Conservation (phyloP, 2,113 vertebrate genomes). For the Colinus virginianus region DNA sequence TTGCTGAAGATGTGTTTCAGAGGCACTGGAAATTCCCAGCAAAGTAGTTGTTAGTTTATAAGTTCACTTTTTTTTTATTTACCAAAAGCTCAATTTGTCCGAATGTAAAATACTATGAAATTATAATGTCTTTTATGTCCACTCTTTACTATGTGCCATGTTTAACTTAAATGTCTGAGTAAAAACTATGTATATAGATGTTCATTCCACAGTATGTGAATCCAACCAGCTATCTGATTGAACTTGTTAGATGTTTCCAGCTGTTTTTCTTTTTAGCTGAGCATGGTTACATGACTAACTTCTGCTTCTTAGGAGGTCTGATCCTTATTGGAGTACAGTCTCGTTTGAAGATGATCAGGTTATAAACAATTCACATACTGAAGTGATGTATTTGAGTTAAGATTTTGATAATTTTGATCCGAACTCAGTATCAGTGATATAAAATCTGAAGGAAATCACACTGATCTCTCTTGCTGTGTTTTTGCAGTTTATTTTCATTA, state of each 20-base stretch:
- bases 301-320: neutral
- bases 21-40: neutral
- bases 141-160: neutral
- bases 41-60: neutral
- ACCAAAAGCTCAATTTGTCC: neutral
- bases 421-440: neutral
- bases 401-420: neutral
- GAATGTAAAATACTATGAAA: neutral
- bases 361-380: neutral
- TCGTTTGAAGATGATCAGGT: neutral
- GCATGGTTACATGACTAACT: neutral
- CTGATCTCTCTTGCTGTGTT: neutral
- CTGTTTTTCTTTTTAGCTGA: neutral
- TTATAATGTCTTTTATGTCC: neutral
- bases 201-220: neutral
- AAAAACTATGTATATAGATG: neutral
- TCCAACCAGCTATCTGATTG: neutral
- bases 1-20: neutral
- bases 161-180: neutral
- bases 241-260: neutral
- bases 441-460: neutral
- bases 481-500: slow-evolving; percentile 12
- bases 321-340: neutral
- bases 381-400: neutral
- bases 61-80: neutral